Evolutionary conservation across 2,797 vertebrate species (phyloP).

Genomic region (Cossypha heuglini): DNA sequence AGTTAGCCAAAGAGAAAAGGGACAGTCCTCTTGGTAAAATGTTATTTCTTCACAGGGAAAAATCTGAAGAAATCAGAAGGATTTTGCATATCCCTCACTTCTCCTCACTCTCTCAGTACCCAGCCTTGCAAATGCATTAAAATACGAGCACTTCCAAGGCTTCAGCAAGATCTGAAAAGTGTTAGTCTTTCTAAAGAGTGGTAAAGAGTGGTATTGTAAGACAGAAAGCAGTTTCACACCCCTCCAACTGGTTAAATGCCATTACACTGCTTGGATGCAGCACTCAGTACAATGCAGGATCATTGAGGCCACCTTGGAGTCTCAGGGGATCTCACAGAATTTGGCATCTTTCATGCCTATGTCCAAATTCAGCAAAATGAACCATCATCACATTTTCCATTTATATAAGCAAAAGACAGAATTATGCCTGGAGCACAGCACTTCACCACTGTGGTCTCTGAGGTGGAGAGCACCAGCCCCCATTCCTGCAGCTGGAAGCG

Average conservation of each 20-base stretch:
- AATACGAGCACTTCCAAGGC: neutral
- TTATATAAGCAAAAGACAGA: neutral
- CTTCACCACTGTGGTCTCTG: accelerated
- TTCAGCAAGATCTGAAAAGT: neutral
- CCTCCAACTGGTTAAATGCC: neutral
- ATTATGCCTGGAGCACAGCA: neutral
- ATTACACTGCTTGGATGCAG: neutral
- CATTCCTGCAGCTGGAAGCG: neutral
- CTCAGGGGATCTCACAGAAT: neutral
- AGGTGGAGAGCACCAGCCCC: neutral
- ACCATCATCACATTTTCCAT: neutral
- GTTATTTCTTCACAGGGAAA: neutral
- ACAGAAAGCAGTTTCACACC: neutral
- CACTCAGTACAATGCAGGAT: neutral
- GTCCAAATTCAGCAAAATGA: neutral
- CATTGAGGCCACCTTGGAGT: neutral
- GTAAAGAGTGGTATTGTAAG: neutral
- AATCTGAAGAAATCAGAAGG: neutral
- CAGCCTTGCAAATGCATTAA: neutral
- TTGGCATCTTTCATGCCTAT: neutral
- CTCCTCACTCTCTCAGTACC: neutral
- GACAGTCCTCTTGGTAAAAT: neutral
- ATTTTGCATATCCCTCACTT: neutral
- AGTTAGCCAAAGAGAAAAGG: neutral
- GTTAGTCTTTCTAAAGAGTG: neutral